Conservation (phyloP, 35 echinoderm and acorn worm genomes). For the Hemicentrotus pulcherrimus region DNA sequence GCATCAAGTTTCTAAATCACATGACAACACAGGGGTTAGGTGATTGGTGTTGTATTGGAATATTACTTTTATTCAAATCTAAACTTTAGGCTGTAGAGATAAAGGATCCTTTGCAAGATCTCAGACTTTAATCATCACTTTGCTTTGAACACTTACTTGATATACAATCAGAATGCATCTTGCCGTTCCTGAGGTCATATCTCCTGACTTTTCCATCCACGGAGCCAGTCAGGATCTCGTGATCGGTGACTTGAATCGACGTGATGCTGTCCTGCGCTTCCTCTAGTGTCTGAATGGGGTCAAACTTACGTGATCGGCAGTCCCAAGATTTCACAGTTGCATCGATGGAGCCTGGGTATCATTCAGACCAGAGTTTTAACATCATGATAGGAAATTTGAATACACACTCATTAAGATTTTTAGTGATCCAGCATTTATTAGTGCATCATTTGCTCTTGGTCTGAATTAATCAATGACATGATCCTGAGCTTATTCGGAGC, state of each 20-base stretch:
- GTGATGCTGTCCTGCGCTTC: constrained; percentile 91
- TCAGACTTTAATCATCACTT: too few species aligned
- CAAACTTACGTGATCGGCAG: constrained; percentile 83
- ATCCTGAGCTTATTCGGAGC: too few species aligned
- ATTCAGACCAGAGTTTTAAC: not conserved
- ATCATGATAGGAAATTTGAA: not conserved
- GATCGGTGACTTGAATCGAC: constrained; percentile 75
- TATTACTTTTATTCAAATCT: too few species aligned
- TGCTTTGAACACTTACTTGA: constrained; percentile 66
- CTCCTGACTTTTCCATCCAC: constrained; percentile 87
- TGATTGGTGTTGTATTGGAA: too few species aligned
- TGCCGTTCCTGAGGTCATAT: constrained; percentile 87
- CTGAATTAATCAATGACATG: too few species aligned
- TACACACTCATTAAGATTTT: too few species aligned
- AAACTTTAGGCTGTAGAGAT: too few species aligned
- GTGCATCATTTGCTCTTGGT: too few species aligned
- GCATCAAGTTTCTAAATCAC: too few species aligned
- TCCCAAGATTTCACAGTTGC: constrained; percentile 83
- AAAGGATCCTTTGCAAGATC: too few species aligned
- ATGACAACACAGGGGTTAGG: too few species aligned
- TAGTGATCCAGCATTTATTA: too few species aligned
- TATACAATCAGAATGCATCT: constrained; percentile 83
- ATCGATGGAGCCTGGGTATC: constrained; percentile 82
- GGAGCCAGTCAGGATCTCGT: constrained; percentile 86
- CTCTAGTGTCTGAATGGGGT: constrained; percentile 82